These are phyloP conservation scores for Raillietiella orientalis DNA, from an alignment of 2,888 invertebrate species.

Conservation along the genomic window DNA sequence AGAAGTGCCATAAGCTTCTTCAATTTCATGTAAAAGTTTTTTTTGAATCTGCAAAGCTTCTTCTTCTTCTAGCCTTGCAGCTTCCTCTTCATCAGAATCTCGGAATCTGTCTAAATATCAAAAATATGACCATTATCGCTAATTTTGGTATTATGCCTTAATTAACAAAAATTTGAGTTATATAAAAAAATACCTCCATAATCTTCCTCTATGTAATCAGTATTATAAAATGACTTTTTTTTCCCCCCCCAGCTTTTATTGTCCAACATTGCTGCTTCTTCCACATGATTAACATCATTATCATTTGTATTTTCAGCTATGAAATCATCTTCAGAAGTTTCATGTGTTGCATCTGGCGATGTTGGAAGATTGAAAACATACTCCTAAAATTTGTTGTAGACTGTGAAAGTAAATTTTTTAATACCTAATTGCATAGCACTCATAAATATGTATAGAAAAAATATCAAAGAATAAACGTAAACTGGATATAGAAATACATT, in stretches of 20 bases:
- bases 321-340: conserved; percentile 10
- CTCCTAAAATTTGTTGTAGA: no score
- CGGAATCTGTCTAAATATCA: no score
- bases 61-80: conserved; percentile 47
- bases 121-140: no score
- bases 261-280: conserved; percentile 35
- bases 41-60: conserved; percentile 50
- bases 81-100: no score
- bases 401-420: no score
- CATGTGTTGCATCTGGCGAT: no score
- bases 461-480: no score
- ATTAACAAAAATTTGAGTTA: not conserved
- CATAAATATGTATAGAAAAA: no score
- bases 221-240: conserved; percentile 41
- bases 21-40: conserved; percentile 35
- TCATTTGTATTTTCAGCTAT: conserved; percentile 21
- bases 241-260: conserved; percentile 62
- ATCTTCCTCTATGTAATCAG: conserved; percentile 64
- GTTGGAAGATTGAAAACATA: no score
- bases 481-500: no score
- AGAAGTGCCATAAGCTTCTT: conserved; percentile 36
- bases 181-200: conserved; percentile 23
- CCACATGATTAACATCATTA: conserved; percentile 33
- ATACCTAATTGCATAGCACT: no score
- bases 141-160: no score